These are phyloP conservation scores for Coregonus sp. DNA, from an alignment of 2,797 vertebrate species.

Conservation along the genomic window DNA sequence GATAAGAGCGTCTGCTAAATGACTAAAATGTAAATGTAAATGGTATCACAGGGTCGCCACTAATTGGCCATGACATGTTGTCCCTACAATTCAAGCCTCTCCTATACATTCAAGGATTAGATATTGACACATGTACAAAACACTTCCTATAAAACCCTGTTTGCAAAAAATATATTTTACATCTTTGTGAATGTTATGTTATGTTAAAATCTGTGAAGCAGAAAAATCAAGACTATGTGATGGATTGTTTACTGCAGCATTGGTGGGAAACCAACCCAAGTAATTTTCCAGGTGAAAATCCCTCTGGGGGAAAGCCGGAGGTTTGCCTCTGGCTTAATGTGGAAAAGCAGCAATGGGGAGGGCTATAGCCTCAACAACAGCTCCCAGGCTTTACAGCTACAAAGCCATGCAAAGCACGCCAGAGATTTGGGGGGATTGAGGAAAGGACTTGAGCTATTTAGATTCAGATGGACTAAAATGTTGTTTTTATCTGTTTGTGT, in stretches of 20 bases:
- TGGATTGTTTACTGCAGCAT: conserved; percentile 49
- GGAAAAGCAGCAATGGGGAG: conserved; percentile 68
- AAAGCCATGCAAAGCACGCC: conserved; percentile 63
- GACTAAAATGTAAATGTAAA: no score
- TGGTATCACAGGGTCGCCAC: neutral
- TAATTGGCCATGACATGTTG: no score
- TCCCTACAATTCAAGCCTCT: no score
- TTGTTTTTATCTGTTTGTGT: neutral
- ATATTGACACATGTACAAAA: neutral
- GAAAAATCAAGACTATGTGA: conserved; percentile 46
- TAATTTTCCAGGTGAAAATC: conserved; percentile 61
- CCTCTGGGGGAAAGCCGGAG: conserved; percentile 64
- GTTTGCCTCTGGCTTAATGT: conserved; percentile 68
- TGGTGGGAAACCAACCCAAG: conserved; percentile 52
- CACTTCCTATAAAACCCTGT: neutral
- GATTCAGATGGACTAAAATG: conserved; percentile 23
- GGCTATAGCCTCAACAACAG: conserved; percentile 61
- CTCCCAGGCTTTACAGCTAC: conserved; percentile 61
- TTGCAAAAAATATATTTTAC: neutral
- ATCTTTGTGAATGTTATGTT: neutral
- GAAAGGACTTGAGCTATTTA: conserved; percentile 55
- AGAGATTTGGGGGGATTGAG: conserved; percentile 56
- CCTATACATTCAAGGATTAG: neutral
- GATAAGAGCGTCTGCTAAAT: no score
- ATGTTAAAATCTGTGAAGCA: neutral